Evolutionary conservation across 1,140 invertebrate genomes (phyloP).

Genomic region (Heliconius hermathena): DNA sequence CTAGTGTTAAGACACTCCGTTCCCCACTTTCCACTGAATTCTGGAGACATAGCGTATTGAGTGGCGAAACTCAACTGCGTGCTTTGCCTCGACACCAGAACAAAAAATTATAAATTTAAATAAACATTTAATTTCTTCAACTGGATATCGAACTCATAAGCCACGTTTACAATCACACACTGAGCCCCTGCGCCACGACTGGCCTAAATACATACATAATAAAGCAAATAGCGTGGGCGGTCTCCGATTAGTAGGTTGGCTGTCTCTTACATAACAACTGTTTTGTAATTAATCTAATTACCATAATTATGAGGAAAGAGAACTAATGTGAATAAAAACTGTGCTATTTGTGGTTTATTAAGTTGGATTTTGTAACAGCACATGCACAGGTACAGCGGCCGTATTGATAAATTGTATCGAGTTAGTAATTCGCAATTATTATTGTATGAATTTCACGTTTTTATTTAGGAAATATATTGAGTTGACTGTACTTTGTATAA

Average conservation of each 20-base stretch:
- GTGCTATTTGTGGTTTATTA: slow-evolving; percentile 29
- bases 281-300: slow-evolving; percentile 44
- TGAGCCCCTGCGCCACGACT: too few species aligned
- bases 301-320: slow-evolving; percentile 37
- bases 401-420: slow-evolving; percentile 13
- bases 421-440: not conserved
- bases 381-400: not conserved
- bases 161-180: too few species aligned
- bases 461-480: not conserved
- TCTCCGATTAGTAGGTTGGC: slow-evolving; percentile 15
- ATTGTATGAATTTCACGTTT: not conserved
- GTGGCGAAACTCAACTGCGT: too few species aligned
- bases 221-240: slow-evolving; percentile 32
- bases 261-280: slow-evolving; percentile 30
- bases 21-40: too few species aligned
- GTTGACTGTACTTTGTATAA: not conserved
- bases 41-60: too few species aligned
- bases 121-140: too few species aligned
- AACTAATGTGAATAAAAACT: slow-evolving; percentile 38
- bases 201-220: slow-evolving; percentile 30
- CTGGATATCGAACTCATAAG: too few species aligned
- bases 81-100: too few species aligned
- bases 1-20: too few species aligned
- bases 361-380: slow-evolving; percentile 21
- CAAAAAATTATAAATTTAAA: too few species aligned